phyloP scores from a whole-genome alignment of 1,140 invertebrate species.

The Neodiprion fabricii region DNA sequence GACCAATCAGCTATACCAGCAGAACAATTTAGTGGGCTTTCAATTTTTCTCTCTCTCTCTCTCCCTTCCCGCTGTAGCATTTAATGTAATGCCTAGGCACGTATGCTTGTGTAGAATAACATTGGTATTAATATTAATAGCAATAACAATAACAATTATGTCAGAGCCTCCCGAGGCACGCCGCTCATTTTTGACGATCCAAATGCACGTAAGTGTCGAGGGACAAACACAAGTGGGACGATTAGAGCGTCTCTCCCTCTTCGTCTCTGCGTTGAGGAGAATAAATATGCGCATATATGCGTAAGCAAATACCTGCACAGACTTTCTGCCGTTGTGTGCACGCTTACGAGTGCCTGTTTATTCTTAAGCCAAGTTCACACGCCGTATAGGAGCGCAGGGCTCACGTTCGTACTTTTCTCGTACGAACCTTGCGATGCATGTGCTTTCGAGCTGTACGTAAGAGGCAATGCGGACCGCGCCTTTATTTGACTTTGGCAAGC shows the following conservation, averaged over 20 bases:
- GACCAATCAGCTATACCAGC: neutral
- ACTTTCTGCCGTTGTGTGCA: no score
- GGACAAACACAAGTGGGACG: no score
- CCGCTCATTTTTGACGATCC: no score
- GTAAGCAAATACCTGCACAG: no score
- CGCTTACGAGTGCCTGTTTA: neutral
- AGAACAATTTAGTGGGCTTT: neutral
- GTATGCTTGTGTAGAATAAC: no score
- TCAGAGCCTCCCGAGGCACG: no score
- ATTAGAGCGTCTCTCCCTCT: neutral
- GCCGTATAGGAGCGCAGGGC: neutral
- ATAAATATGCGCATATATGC: neutral
- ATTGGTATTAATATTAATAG: no score
- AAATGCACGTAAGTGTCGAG: no score
- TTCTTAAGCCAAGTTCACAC: slow-evolving; percentile 1
- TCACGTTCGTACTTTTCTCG: neutral
- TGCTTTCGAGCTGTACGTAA: neutral
- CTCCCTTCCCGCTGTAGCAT: no score
- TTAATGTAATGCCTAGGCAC: no score
- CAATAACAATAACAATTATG: no score
- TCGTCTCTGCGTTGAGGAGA: slow-evolving; percentile 9
- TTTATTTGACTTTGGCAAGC: slow-evolving; percentile 7
- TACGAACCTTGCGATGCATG: neutral
- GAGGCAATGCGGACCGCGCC: neutral
- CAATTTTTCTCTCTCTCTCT: neutral